Base-by-base conservation (phyloP, 37 sponge, comb jelly and placozoan species). In the Hormiphora californensis region DNA sequence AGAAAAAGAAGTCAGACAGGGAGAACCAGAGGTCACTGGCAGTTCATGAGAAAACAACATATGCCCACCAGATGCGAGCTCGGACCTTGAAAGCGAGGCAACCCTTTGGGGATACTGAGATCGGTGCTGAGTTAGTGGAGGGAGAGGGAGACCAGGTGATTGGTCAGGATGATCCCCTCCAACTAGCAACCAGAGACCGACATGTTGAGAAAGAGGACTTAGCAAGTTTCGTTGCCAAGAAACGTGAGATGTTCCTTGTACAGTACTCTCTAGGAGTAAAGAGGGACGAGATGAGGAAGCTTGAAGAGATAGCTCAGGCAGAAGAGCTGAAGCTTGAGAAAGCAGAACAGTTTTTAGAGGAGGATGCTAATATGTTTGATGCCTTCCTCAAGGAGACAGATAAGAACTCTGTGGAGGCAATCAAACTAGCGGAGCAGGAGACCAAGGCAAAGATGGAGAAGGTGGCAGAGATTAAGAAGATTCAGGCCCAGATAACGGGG, bases 301-400 rank as follows among this genome's bases (percentile, higher is more conserved):
- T 95, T 35, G 92, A 93, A 67, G 92, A 93, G 32, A 93, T 95
- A 69, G 91, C 94, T 28, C 91, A 85, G 69, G 91, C 93, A 32
- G 96, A 95, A 43, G 96, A 95, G 88, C 85, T 86, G 87, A 93
- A 95, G 85, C 85, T 95, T 0, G 90, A 91, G 32, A 88, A 92
- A 37, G 94, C 96, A n/a, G 96, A 95, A 85, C 88, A 91, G 88
- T 92, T 92, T 51, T 51, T 95, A 32, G 94, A 95, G 63, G 91
- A 93, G 61, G 93, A 92, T 93, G 96, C 96, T 28, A 87, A 87
- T 27, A 90, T 95, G 94, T 95, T 95, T 90, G 96, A 95, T 55
- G 96, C 93, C 49, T 95, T 95, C 38, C 88, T 95, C 61, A 95
- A 95, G 85, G 94, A 95, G 67, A 95, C 93, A 54, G 94, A 95